A percentile compares a stretch with the other conserved stretches of the same genome.
phyloP scores from a whole-genome alignment of 2,888 invertebrate genomes.

The Caprella mutica region DNA sequence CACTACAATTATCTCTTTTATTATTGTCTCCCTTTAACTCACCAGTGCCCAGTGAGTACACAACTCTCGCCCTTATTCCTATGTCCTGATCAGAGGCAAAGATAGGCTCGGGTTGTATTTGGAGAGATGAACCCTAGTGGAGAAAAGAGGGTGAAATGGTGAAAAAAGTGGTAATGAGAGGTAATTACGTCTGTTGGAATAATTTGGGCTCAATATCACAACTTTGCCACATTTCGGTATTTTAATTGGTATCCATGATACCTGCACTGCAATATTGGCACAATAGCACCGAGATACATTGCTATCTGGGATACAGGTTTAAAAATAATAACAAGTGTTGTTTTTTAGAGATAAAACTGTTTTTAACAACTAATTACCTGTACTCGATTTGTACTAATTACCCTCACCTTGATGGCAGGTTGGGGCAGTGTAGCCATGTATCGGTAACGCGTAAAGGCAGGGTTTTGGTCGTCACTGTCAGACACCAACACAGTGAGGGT shows the following conservation, averaged over 20 bases:
- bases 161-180: neutral
- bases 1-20: too few species aligned
- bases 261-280: too few species aligned
- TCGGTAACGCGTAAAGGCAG: conserved; percentile 62
- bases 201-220: neutral
- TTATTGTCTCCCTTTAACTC: too few species aligned
- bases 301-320: too few species aligned
- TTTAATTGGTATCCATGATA: neutral
- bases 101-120: conserved; percentile 59
- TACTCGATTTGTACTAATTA: neutral
- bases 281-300: too few species aligned
- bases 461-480: conserved; percentile 87
- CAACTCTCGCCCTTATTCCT: conserved; percentile 62
- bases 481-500: conserved; percentile 62
- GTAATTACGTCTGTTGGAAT: neutral
- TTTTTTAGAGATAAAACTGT: too few species aligned
- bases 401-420: conserved; percentile 30
- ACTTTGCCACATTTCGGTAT: neutral
- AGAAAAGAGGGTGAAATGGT: too few species aligned
- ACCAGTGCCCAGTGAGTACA: conserved; percentile 53
- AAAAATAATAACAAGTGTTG: too few species aligned
- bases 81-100: conserved; percentile 68
- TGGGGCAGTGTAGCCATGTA: conserved; percentile 59
- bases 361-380: too few species aligned
- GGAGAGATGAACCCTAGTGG: conserved; percentile 49